phyloP scores from a whole-genome alignment of 2,888 invertebrate species.

The Caenorhabditis drosophilae region DNA sequence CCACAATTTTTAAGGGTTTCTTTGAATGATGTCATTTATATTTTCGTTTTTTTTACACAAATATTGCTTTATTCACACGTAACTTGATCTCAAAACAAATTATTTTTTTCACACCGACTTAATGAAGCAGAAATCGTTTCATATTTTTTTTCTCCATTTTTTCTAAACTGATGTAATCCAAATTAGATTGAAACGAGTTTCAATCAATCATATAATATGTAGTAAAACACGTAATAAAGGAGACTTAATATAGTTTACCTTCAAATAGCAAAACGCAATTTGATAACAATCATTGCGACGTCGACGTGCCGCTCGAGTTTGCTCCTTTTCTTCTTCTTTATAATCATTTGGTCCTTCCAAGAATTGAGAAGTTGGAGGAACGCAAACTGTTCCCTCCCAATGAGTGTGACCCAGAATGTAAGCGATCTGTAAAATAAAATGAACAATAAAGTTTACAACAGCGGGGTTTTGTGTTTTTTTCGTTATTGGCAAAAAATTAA shows the following conservation, averaged over 20 bases:
- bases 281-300: slow-evolving; percentile 66
- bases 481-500: too few species aligned
- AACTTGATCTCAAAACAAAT: slow-evolving; percentile 34
- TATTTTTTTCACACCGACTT: too few species aligned
- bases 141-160: background rate
- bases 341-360: slow-evolving; percentile 50
- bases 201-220: background rate
- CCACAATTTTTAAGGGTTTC: too few species aligned
- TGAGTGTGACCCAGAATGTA: slow-evolving; percentile 67
- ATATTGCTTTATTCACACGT: slow-evolving; percentile 7
- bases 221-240: background rate
- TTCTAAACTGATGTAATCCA: too few species aligned
- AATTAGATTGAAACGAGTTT: too few species aligned
- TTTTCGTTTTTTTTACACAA: background rate
- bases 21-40: slow-evolving; percentile 1
- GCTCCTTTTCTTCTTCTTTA: slow-evolving; percentile 40
- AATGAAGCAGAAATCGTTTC: too few species aligned
- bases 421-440: slow-evolving; percentile 57
- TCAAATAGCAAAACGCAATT: slow-evolving; percentile 68
- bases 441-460: slow-evolving; percentile 1
- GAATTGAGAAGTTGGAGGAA: slow-evolving; percentile 66
- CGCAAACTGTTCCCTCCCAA: slow-evolving; percentile 69
- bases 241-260: slow-evolving; percentile 21
- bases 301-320: slow-evolving; percentile 40
- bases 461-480: background rate